Percentiles rank a stretch among this genome's conserved stretches.
These are phyloP conservation scores for Helicolenus hilgendorfi DNA, from an alignment of 2,797 vertebrate species.

Conservation along the genomic window DNA sequence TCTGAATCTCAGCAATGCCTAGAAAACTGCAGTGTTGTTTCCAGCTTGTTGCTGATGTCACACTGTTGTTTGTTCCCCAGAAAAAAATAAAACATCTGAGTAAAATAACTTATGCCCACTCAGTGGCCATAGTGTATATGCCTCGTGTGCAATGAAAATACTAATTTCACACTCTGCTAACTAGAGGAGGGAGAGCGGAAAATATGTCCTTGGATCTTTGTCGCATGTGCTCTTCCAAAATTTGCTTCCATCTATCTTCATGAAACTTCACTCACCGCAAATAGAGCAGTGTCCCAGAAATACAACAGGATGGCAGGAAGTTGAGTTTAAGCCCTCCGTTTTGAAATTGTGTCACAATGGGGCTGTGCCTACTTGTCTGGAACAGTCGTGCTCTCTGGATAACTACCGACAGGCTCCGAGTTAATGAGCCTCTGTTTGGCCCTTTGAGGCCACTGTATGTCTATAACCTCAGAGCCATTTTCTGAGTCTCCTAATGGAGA, in stretches of 20 bases:
- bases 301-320: constrained; percentile 44
- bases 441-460: constrained; percentile 72
- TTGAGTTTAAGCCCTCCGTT: constrained; percentile 70
- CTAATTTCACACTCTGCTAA: constrained; percentile 59
- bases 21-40: constrained; percentile 9
- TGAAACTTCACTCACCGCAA: constrained; percentile 59
- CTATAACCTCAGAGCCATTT: constrained; percentile 68
- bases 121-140: neutral
- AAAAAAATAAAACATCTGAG: neutral
- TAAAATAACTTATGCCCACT: constrained; percentile 1
- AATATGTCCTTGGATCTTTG: constrained; percentile 60
- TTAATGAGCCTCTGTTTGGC: constrained; percentile 83
- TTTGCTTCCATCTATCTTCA: constrained; percentile 64
- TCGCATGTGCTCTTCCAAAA: constrained; percentile 21
- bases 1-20: neutral
- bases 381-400: constrained; percentile 63
- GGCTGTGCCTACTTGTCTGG: constrained; percentile 66
- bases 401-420: constrained; percentile 69
- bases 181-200: constrained; percentile 4
- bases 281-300: constrained; percentile 76
- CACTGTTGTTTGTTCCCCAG: neutral
- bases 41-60: constrained; percentile 18
- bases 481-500: constrained; percentile 62
- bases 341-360: constrained; percentile 77
- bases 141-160: constrained; percentile 26